These are phyloP conservation scores for Acleris sparsana DNA, from an alignment of 2,888 invertebrate species.

Conservation along the genomic window DNA sequence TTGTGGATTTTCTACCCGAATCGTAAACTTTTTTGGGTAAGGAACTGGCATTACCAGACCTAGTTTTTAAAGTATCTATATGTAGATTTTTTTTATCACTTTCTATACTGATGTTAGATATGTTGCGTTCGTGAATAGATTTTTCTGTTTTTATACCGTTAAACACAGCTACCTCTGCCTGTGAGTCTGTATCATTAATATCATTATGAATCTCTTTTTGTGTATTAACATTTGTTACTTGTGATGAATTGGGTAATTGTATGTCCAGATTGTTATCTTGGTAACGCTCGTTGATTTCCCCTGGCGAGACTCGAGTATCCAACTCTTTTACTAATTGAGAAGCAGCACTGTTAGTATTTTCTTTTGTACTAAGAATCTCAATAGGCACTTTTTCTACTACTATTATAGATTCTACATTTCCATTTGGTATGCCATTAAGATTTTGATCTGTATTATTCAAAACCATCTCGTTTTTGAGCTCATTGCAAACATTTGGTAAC, in stretches of 20 bases:
- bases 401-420: neutral
- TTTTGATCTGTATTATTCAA: neutral
- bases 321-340: neutral
- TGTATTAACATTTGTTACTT: too few species aligned
- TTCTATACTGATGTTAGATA: neutral
- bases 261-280: too few species aligned
- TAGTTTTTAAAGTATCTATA: neutral
- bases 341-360: neutral
- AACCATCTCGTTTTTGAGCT: conserved; percentile 7
- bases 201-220: too few species aligned
- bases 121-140: neutral
- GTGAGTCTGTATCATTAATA: too few species aligned
- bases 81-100: neutral
- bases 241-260: too few species aligned
- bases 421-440: neutral
- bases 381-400: neutral
- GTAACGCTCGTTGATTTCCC: too few species aligned
- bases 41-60: neutral
- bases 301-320: neutral
- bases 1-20: conserved; percentile 8
- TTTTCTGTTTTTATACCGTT: neutral
- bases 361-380: neutral
- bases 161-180: too few species aligned
- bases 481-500: conserved; percentile 60
- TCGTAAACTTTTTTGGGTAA: conserved; percentile 13